Evolutionary conservation across 37 sponge, comb jelly and placozoan species (phyloP), one percentile per base, ranked within the genome.

Genomic region (Halichondria panicea): DNA sequence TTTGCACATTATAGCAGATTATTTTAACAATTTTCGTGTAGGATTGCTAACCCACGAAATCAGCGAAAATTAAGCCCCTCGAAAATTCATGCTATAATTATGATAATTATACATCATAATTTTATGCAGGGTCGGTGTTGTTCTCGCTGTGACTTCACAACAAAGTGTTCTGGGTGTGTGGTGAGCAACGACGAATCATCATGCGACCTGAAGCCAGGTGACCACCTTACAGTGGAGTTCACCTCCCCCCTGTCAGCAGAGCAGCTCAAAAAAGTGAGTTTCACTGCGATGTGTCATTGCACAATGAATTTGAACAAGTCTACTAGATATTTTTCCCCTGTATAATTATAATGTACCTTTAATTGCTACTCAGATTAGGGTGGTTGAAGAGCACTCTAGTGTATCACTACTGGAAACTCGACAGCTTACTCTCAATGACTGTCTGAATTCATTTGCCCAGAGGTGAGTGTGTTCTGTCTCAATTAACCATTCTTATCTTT

Each of bases 381-480:
- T 15, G 38, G 67, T 31, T 1, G 67, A 66, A 43, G 33, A 34
- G 40, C 91, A 90, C 63, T n/a, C 74, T 12, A 85, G 86, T 32
- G 46, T 90, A 54, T 73, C 37, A n/a, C 45, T 19, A 6, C 60
- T 50, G 39, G 38, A 75, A 42, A 37, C 36, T 8, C 33, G 63
- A 39, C 45, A 45, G 24, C 70, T 77, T 21, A 76, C 81, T 37
- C 69, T 90, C 21, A 55, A 76, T 32, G 82, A 85, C 27, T 90
- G 91, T 52, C 66, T 90, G 37, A 62, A 69, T 18, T 38, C 39
- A 25, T 90, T 90, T 52, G 76, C 91, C 5, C 85, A 85, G 50
- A 60, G 32, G 82, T 87, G 28, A 48, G 61, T 39, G 19, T 21
- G 30, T 43, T 9, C 42, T 38, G 8, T 5, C 42, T 38, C 67